Evolutionary conservation across 1,140 invertebrate genomes (phyloP).

Genomic region (Halesus radiatus): DNA sequence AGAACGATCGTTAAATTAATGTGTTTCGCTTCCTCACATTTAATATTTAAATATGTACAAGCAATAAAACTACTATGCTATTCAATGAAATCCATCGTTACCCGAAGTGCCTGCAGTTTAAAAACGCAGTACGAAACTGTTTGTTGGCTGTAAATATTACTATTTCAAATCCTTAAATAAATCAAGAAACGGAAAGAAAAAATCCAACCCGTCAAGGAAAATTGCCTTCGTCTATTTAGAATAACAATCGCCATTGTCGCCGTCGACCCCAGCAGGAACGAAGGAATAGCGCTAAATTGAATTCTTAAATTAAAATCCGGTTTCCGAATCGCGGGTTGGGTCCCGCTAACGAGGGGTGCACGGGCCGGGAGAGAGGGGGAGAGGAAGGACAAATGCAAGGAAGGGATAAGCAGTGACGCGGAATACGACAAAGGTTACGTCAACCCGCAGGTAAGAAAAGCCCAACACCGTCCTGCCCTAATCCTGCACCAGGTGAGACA

Average conservation of each 20-base stretch:
- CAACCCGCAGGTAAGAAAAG: conserved; percentile 49
- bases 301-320: conserved; percentile 57
- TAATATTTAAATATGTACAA: conserved; percentile 4
- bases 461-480: conserved; percentile 14
- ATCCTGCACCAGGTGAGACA: conserved; percentile 11
- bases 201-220: conserved; percentile 42
- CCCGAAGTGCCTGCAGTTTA: conserved; percentile 18
- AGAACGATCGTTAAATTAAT: background rate
- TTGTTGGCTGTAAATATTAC: conserved; percentile 44
- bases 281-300: conserved; percentile 54
- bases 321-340: conserved; percentile 44
- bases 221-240: conserved; percentile 55
- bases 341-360: conserved; percentile 30
- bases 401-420: conserved; percentile 54
- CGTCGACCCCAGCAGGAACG: conserved; percentile 28
- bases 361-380: background rate
- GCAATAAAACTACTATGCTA: conserved; percentile 1
- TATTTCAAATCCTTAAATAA: conserved; percentile 34
- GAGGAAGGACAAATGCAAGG: too few species aligned
- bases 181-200: conserved; percentile 37
- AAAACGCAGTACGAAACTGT: conserved; percentile 19
- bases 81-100: background rate
- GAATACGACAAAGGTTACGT: conserved; percentile 53
- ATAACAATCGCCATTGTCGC: conserved; percentile 54
- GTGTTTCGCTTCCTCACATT: conserved; percentile 1